Base-by-base conservation (phyloP, 2,797 vertebrate species). In the Micropoecilia bifurca region DNA sequence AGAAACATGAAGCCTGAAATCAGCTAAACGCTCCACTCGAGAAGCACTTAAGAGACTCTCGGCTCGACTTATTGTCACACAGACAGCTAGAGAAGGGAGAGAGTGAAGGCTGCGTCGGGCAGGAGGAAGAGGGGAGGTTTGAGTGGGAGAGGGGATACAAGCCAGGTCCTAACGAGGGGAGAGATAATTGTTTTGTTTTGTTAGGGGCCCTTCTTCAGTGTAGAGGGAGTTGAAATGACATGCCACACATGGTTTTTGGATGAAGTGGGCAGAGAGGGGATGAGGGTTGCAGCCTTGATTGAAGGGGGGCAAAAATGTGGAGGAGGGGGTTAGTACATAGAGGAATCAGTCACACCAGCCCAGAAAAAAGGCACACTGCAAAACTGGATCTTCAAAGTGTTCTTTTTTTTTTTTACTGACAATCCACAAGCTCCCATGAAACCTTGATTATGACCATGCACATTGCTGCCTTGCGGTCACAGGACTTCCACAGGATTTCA, bases 171-270 rank as follows among this genome's bases (percentile, higher is more conserved):
- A 93, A 94, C 83, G 90, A 93, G 89, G 90, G 85, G 81, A 87
- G 87, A 90, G 91, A 91, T 95, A 94, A 94, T 94, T 93, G 92
- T 95, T 91, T 93, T 92, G 90, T 92, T 94, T 93, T 88, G 92
- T 92, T 90, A 89, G 86, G 90, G 92, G 90, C 86, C 90, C 80
- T 91, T 89, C 85, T 86, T 84, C 79, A 79, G 81, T 20, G 80
- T 82, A 82, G 84, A 87, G 92, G 91, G 92, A 90, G 85, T 83
- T 89, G 76, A 89, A 92, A 91, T 91, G 91, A 94, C 91, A 91
- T 73, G 71, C 79, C 86, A 71, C 91, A 89, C 90, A 92, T 93
- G 89, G 79, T 92, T 93, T 92, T 88, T 92, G 86, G 84, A 91
- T 91, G 82, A 88, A 88, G 90, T 80, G 84, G 78, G 82, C 48